A percentile compares a stretch with the other conserved stretches of the same genome.
phyloP scores from a whole-genome alignment of 2,113 vertebrate species.

The Corydoras maculifer region DNA sequence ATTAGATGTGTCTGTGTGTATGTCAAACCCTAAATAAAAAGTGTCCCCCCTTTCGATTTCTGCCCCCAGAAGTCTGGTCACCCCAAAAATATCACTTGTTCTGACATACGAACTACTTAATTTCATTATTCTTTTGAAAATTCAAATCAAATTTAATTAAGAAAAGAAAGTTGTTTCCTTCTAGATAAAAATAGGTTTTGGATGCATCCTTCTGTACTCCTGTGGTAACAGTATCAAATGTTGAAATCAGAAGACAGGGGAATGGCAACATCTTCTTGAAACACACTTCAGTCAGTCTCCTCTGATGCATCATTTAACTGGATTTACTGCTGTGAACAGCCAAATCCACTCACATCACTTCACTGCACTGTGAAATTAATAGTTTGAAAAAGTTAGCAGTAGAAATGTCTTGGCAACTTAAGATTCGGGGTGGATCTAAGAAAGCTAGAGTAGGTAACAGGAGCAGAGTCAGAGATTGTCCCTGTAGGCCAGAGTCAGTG shows the following conservation, averaged over 20 bases:
- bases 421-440: background rate
- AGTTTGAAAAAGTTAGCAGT: conserved; percentile 6
- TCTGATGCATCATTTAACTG: conserved; percentile 13
- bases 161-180: conserved; percentile 20
- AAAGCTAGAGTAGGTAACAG: too few species aligned
- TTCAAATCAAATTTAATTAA: background rate
- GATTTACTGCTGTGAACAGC: conserved; percentile 21
- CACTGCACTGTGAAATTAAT: conserved; percentile 26
- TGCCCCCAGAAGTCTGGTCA: too few species aligned
- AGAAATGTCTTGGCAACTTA: conserved; percentile 9
- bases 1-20: too few species aligned
- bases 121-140: background rate
- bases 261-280: background rate
- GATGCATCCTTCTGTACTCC: background rate
- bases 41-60: too few species aligned
- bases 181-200: conserved; percentile 16
- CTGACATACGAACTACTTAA: background rate
- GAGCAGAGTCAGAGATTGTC: too few species aligned
- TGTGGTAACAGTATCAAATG: conserved; percentile 20
- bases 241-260: background rate
- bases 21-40: too few species aligned
- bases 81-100: too few species aligned
- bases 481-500: too few species aligned
- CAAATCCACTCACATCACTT: conserved; percentile 11
- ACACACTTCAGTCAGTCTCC: conserved; percentile 12